Base-by-base conservation (phyloP, 2,113 vertebrate genomes). In the Malurus alboscapulatus region DNA sequence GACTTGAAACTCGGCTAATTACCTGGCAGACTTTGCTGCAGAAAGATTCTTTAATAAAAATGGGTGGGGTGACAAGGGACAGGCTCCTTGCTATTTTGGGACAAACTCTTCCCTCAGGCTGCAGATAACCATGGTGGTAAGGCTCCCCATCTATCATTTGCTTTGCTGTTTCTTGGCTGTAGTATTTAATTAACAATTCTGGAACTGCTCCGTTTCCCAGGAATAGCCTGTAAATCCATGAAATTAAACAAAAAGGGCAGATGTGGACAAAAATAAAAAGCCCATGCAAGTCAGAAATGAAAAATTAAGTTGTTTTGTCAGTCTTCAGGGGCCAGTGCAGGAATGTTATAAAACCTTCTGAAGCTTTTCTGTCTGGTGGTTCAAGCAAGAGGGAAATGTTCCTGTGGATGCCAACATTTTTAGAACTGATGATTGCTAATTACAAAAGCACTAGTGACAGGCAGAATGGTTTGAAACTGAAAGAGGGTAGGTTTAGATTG, bases 1-100 rank as follows among this genome's bases (percentile, higher is more conserved):
- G 78, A 53, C 87, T 80, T 59, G 72, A 77, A 94, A 94, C 44
- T 77, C 18, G 95, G 82, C 82, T 96, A 96, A 91, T 94, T 85
- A 94, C 84, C 89, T 94, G 90, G 72, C 87, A 89, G 74, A 27
- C 51, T 54, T 48, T 0, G 0, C 91, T 85, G 84, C 54, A 77
- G 74, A 94, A 81, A 91, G 63, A 62, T 79, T 87, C 86, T 92
- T 87, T 74, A 77, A 88, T 74, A 86, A 93, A 90, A 96, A 80
- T 48, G 63, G 78, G 83, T 21, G 20, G 38, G 42, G 44, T 59
- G 44, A 85, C 44, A 84, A 71, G 55, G 67, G 55, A 85, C 7
- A 67, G 71, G 69, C 38, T 92, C 48, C 48, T 90, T 38, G 63
- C 82, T 94, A 95, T 96, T 91, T 53, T 91, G 92, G 94, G 89